Evolutionary conservation across 2,113 vertebrate genomes (phyloP), one percentile per base, ranked within the genome.

Genomic region (Dipodomys ordii): DNA sequence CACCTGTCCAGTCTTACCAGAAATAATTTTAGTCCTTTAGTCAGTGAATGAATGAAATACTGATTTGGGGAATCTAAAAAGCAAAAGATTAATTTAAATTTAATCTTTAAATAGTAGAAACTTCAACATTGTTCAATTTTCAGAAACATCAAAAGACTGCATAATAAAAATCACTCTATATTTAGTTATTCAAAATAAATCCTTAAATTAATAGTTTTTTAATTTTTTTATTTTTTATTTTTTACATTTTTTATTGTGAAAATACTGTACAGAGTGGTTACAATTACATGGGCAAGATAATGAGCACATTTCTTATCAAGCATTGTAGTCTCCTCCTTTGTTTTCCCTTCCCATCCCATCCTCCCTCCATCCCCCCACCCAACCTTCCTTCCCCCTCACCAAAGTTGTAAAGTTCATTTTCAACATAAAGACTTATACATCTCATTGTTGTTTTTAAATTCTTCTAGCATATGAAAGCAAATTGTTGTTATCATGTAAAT

Each of bases 391-490:
- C 39, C 39, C 39, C 39, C 39, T 6, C 4, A 39, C 39, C 39
- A 39, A 39, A 39, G 39, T 39, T 39, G 39, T 39, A 39, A 39
- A 39, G 39, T 39, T 39, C 39, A 5, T 39, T 39, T 39, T 39
- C 39, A 39, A 39, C 39, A 39, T 39, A 39, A 39, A 39, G 39
- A 39, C 39, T 39, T 39, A 39, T 39, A 39, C 5, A 5, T 39
- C 39, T 39, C 39, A 39, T 39, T 39, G 12, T 11, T 67, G 23
- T 32, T 53, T 18, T 65, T 16, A 13, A 87, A 72, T 39, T 32
- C 12, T 93, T 89, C 9, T 12, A 83, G 4, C 18, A 64, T 46
- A 68, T 89, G 28, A 95, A 92, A 83, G 30, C 35, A 89, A 96
- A 83, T 76, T 1, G 3, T 44, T 81, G 7, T 88, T 80, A 76